Percentiles rank a stretch among this genome's conserved stretches.
These are phyloP conservation scores for Geodia barretti DNA, from an alignment of 37 sponge, comb jelly and placozoan species.

Conservation along the genomic window DNA sequence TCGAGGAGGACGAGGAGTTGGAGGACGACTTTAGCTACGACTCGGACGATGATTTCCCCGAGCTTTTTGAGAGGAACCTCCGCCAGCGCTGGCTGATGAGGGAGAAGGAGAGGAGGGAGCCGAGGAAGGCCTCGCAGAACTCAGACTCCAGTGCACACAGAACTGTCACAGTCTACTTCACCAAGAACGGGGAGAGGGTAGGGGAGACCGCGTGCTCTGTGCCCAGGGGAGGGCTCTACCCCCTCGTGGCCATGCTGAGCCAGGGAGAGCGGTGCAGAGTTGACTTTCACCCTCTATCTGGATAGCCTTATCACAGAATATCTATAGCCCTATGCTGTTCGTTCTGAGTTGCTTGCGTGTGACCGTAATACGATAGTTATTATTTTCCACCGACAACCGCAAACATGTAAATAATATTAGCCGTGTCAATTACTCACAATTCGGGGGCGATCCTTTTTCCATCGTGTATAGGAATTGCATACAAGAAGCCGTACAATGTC, in stretches of 20 bases:
- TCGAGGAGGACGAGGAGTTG: background rate
- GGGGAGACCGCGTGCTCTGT: slow-evolving; percentile 61
- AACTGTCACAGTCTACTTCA: slow-evolving; percentile 70
- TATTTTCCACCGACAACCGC: too few species aligned
- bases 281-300: slow-evolving; percentile 59
- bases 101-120: background rate
- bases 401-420: too few species aligned
- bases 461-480: too few species aligned
- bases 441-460: too few species aligned
- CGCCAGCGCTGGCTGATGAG: background rate
- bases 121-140: background rate
- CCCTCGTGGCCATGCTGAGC: slow-evolving; percentile 80
- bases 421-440: too few species aligned
- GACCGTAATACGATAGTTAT: too few species aligned
- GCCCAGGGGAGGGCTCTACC: slow-evolving; percentile 83
- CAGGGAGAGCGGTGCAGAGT: slow-evolving; percentile 53
- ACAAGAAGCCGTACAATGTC: too few species aligned
- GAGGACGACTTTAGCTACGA: slow-evolving; percentile 13
- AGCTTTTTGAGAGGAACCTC: background rate
- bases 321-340: too few species aligned
- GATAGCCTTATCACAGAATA: slow-evolving; percentile 11
- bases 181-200: slow-evolving; percentile 71
- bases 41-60: slow-evolving; percentile 6
- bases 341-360: too few species aligned
- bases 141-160: background rate